These are phyloP conservation scores for Ispidina lecontei DNA, from an alignment of 2,797 vertebrate species.

Conservation along the genomic window DNA sequence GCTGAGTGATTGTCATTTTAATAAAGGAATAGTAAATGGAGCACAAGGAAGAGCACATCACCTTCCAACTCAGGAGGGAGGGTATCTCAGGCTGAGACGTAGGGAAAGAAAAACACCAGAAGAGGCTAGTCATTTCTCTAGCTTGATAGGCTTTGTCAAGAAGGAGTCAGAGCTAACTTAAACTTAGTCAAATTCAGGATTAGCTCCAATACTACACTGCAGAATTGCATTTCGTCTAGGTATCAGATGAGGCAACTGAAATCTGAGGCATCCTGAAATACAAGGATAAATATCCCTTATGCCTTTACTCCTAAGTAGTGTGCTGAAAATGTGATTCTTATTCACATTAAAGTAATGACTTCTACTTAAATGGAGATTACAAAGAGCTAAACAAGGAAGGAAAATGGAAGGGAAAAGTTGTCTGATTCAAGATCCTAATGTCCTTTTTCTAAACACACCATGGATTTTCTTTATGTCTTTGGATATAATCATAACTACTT, in stretches of 20 bases:
- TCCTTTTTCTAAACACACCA: neutral
- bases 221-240: neutral
- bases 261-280: neutral
- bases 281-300: neutral
- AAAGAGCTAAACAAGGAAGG: neutral
- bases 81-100: neutral
- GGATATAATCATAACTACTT: neutral
- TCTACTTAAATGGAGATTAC: neutral
- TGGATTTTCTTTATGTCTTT: neutral
- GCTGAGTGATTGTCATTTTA: constrained; percentile 25
- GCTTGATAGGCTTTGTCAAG: neutral
- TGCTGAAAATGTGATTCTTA: neutral
- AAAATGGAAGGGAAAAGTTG: neutral
- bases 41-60: neutral
- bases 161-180: neutral
- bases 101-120: neutral
- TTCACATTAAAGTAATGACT: neutral
- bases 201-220: neutral
- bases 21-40: neutral
- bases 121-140: neutral
- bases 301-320: neutral
- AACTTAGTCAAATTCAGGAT: neutral
- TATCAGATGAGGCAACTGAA: neutral
- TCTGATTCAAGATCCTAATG: neutral
- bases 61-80: neutral